Evolutionary conservation across 2,888 invertebrate species (phyloP), one percentile per base, ranked within the genome.

Genomic region (Lacanobia oleracea): DNA sequence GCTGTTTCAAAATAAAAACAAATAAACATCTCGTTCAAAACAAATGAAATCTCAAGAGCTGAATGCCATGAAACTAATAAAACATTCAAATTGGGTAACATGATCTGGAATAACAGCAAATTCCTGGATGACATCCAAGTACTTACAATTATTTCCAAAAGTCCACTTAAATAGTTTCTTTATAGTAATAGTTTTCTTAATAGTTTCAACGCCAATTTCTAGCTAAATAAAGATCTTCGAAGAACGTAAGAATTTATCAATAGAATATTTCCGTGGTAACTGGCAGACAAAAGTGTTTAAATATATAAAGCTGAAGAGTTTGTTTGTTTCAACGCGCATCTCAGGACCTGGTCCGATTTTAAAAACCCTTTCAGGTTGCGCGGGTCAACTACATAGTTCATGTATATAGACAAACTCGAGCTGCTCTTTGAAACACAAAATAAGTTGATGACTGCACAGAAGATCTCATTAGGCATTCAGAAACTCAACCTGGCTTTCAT

Each of bases 71-170:
- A 48, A 40, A 12, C 18, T 10, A 23, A 43, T 43, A 60, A 23
- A 45, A 18, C 10, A 60, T 18, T 33, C 48, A 40, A 74, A 57
- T 53, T 59, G 33, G 33, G 18, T 48, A 33, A 40, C 45, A 14
- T 12, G 0, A 37, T 43, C 33, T 10, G 27, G 63, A 62, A 67
- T 62, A 62, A 23, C 57, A 23, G 6, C 6, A 21, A 54, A 74
- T 63, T 62, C 33, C 18, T 79, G 77, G 77, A 79, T 37, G 12
- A 12, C 27, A 54, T 50, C 80, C 76, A 77, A 77, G 14, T 18
- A 60, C 5, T 27, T 48, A 23, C 37, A 43, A 12, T 16, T 18
- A 37, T 23, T 53, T 33, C 40, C 37, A 51, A 50, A 62, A 37
- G 10, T 50, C 12, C 1, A 60, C 23, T n/a, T 21, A 62, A 60